Evolutionary conservation across 2,888 invertebrate species (phyloP), one percentile per base, ranked within the genome.

Genomic region (Acronicta alni): DNA sequence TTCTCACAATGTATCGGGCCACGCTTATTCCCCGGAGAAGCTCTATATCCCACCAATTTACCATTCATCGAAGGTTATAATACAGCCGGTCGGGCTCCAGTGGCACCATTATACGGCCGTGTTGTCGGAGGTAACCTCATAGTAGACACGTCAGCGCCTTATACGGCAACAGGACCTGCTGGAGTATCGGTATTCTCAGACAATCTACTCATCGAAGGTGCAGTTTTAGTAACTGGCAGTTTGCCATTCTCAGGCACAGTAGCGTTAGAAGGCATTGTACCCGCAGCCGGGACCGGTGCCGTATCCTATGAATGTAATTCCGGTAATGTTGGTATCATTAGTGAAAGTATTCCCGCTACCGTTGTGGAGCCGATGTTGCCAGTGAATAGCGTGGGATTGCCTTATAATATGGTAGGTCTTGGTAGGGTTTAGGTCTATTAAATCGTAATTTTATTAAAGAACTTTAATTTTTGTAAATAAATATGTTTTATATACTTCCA

Each of bases 221-320:
- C 64, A 9, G 78, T 86, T 9, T 53, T 77, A 4, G 86, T 86
- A 0, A 45, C 64, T 3, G 86, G 86, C 0, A 78, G 65, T 0
- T 43, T 86, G 37, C 86, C 86, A 1, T 85, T 86, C 57, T 42
- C 77, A 8, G 80, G 85, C 20, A 75, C 85, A 1, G 83, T 87
- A 12, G 73, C 72, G n/a, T 45, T 86, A 3, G 83, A 81, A 15
- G 86, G 87, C 2, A n/a, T 73, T 0, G 43, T 86, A 4, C 84
- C 83, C 12, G 62, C 75, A 3, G 37, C 46, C 9, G 86, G 87
- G 0, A 62, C 55, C 15, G 77, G 83, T n/a, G 64, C 70, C 12
- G 82, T 81, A 14, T 39, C 56, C 1, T 77, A 75, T 39, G 70
- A 49, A 45, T 72, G 70, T 14, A 62, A 69, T 15, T 51, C 15